phyloP scores from a whole-genome alignment of 2,797 vertebrate genomes.

The Neosalanx taihuensis region DNA sequence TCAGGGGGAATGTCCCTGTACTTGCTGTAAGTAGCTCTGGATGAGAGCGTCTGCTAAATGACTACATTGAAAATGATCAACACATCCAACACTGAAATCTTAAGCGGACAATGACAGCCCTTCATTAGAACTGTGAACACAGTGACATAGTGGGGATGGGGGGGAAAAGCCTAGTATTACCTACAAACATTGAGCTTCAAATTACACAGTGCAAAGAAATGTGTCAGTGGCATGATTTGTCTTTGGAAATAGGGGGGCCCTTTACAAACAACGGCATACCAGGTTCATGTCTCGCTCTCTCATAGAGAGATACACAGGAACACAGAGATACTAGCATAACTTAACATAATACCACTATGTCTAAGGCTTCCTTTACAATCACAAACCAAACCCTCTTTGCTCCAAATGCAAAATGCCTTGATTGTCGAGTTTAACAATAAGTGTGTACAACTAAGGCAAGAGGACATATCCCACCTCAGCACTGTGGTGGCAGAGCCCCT shows the following conservation, averaged over 20 bases:
- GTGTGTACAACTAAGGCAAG: background rate
- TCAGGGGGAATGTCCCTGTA: too few species aligned
- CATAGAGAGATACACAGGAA: background rate
- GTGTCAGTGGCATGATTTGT: background rate
- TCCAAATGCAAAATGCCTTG: background rate
- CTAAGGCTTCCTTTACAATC: background rate
- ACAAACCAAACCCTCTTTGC: background rate
- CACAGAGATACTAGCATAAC: background rate
- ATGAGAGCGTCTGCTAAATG: too few species aligned
- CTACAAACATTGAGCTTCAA: background rate
- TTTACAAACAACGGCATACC: background rate
- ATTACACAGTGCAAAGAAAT: background rate
- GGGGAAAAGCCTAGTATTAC: background rate
- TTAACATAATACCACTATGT: background rate
- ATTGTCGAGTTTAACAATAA: background rate
- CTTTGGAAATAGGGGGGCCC: background rate
- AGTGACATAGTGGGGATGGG: background rate
- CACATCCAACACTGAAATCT: background rate
- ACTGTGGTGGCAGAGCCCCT: background rate
- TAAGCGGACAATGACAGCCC: background rate
- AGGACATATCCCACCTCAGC: background rate
- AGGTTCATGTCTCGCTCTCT: background rate
- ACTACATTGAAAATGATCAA: too few species aligned
- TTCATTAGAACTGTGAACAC: conserved; percentile 16
- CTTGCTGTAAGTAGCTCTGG: too few species aligned